Base-by-base conservation (phyloP, 2,888 invertebrate genomes). In the Tachina lurida region DNA sequence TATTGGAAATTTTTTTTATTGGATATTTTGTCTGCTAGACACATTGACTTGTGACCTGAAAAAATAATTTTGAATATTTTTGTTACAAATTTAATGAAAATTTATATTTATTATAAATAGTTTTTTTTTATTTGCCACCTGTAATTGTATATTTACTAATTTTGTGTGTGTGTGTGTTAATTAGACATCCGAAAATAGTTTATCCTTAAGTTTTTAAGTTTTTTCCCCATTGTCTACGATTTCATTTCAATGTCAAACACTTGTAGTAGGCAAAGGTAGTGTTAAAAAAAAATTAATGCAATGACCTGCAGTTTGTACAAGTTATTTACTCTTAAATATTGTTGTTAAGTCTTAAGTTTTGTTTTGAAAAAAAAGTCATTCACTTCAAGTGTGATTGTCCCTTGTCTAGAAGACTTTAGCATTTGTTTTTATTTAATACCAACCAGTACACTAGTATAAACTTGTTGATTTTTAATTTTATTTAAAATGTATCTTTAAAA, bases 331-430 rank as follows among this genome's bases (percentile, higher is more conserved):
- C n/a, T 49, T 49, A 15, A 15, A 7, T 49, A 49, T 49, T n/a
- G 4, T 49, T 15, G 5, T 49, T 49, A 13, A 5, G 15, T 15
- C 56, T 39, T 63, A 43, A 22, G 19, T n/a, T 58, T 60, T 62
- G 15, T 39, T 71, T 75, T 62, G 13, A 19, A 76, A 79, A n/a
- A 71, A 79, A 47, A 71, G 84, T 86, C 86, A 86, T 84, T 84
- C 84, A 86, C 86, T 80, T 63, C 70, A 22, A 74, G 74, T 68
- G 86, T 84, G 83, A 86, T 77, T 86, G 83, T 76, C 71, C 80
- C 49, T 70, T 74, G 71, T 52, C 10, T 47, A 62, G 65, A 75
- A 62, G 17, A 62, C 54, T 77, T 70, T 17, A 3, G 22, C 60
- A 22, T 56, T 70, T 71, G 22, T 58, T 75, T 70, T 39, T 19